phyloP scores from a whole-genome alignment of 53 echinoderm and acorn worm species.

The Astropecten irregularis region DNA sequence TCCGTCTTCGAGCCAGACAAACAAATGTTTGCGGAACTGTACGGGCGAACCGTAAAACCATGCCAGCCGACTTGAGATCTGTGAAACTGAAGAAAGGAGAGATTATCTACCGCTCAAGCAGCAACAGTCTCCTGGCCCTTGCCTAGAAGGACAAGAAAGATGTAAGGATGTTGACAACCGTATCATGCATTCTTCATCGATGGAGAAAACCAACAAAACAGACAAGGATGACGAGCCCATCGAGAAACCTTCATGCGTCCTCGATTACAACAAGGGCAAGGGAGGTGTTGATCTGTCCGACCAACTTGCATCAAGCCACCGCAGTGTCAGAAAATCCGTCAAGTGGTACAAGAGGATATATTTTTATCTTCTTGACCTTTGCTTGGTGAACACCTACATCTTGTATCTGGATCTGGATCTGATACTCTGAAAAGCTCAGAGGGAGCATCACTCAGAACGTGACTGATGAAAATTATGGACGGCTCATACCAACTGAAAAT shows the following conservation, averaged over 20 bases:
- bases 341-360: constrained; percentile 51
- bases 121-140: constrained; percentile 41
- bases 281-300: constrained; percentile 39
- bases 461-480: too few relatives aligned
- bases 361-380: constrained; percentile 3
- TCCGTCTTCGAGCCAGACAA: constrained; percentile 9
- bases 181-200: constrained; percentile 17
- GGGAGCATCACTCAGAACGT: too few relatives aligned
- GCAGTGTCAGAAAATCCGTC: constrained; percentile 13
- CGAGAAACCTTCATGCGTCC: constrained; percentile 30
- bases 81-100: constrained; percentile 5
- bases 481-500: too few relatives aligned
- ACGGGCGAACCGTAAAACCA: constrained; percentile 13
- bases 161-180: constrained; percentile 44
- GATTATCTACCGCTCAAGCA: neutral
- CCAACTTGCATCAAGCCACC: constrained; percentile 22
- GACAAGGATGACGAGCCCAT: constrained; percentile 1
- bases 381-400: constrained; percentile 17
- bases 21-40: constrained; percentile 64
- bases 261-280: constrained; percentile 21
- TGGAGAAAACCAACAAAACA: neutral
- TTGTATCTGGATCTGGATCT: neutral
- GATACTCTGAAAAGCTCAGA: neutral
- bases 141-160: constrained; percentile 12
- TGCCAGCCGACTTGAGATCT: constrained; percentile 13